Base-by-base conservation (phyloP, 2,113 vertebrate species). In the Zonotrichia leucophrys region DNA sequence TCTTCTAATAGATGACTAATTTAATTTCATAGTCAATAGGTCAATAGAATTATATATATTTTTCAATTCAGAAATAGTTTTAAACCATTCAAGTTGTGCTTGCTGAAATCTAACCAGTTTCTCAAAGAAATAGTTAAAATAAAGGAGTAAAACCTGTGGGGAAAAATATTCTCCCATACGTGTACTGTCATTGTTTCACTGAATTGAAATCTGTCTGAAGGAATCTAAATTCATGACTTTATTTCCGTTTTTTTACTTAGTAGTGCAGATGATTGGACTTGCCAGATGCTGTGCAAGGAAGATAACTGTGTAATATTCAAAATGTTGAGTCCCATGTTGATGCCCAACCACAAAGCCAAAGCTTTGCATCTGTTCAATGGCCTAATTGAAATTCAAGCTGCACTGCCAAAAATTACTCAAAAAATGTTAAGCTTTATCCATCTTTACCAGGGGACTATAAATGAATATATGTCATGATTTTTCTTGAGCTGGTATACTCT, bases 311-410 rank as follows among this genome's bases (percentile, higher is more conserved):
- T 59, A 92, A 91, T 75, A 63, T 44, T 77, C 72, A 92, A 86
- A 91, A 93, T 80, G 33, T 49, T 74, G 72, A 60, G 64, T 95
- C 82, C 85, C 92, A 47, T 19, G 72, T 37, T 74, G 90, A 87
- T 86, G 72, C 31, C 79, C 55, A 92, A 14, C 5, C 63, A 94
- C 68, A 85, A 85, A 88, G 68, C 42, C 90, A 92, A 94, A 95
- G 68, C 63, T 91, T 95, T 93, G 31, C 85, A 94, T 94, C 82
- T 95, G 90, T 93, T 96, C 82, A 80, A 17, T 77, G 63, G 63
- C 55, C 42, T 95, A 88, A 95, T 74, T 91, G 90, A 89, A 85
- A 94, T 91, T 91, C 67, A 85, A 69, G 25, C 17, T 87, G 14
- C 62, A 27, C 8, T 88, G 70, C 63, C 70, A 91, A 80, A 91